Conservation (phyloP, 92 coral and sea anemone genomes). For the Porites divaricata region DNA sequence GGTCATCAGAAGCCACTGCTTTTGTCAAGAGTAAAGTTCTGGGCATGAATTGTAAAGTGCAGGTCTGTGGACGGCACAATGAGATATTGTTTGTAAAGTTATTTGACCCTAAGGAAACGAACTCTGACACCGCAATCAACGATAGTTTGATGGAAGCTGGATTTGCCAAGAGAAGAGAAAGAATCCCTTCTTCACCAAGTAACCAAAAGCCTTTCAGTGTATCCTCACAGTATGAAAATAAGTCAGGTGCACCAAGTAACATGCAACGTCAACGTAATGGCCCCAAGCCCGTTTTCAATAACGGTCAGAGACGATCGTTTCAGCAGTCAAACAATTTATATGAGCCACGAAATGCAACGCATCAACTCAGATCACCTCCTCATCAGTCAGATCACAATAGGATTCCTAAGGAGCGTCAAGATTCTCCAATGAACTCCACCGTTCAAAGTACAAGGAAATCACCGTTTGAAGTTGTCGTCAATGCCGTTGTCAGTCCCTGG, state of each 20-base stretch:
- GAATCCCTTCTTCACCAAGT: conserved; percentile 2
- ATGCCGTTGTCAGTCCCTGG: conserved; percentile 71
- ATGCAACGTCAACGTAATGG: neutral
- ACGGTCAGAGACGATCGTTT: neutral
- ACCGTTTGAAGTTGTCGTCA: conserved; percentile 72
- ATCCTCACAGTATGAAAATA: neutral
- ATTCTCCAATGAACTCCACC: neutral
- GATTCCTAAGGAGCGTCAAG: neutral
- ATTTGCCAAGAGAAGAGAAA: conserved; percentile 20
- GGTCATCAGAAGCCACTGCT: conserved; percentile 66
- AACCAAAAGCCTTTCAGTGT: neutral
- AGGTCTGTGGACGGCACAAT: conserved; percentile 33
- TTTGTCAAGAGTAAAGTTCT: conserved; percentile 67
- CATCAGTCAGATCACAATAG: neutral
- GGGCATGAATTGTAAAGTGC: conserved; percentile 60
- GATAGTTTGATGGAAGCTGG: conserved; percentile 22
- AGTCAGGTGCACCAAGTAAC: neutral
- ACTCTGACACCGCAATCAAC: conserved; percentile 14
- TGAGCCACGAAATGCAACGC: neutral
- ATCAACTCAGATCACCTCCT: conserved; percentile 31
- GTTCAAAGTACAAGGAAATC: neutral
- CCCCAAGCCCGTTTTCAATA: neutral
- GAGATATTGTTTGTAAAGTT: conserved; percentile 47
- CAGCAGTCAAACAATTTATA: neutral
- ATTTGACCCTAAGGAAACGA: conserved; percentile 20